A percentile compares a stretch with the other conserved stretches of the same genome.
These are phyloP conservation scores for Trissolcus brochymenae DNA, from an alignment of 2,888 invertebrate species.

Conservation along the genomic window DNA sequence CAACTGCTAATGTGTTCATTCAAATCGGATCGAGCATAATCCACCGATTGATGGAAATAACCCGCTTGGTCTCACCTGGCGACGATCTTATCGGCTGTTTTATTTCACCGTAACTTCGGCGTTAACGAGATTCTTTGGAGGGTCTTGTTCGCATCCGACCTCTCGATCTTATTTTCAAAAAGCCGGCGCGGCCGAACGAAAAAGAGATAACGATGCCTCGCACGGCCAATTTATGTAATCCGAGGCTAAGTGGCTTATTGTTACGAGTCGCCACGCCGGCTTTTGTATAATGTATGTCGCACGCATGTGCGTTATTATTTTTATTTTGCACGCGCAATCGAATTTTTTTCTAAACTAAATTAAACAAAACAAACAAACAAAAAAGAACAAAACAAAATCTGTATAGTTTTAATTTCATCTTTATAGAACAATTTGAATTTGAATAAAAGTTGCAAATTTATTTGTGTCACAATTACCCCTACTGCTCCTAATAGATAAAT, in stretches of 20 bases:
- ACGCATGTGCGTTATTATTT: conserved; percentile 15
- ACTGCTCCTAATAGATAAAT: too few relatives aligned
- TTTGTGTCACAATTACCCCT: too few relatives aligned
- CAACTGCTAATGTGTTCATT: conserved; percentile 43
- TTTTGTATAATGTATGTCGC: conserved; percentile 59
- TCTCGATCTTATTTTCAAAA: conserved; percentile 16
- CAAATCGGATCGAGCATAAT: conserved; percentile 29
- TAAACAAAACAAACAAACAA: too few relatives aligned
- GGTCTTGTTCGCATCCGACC: conserved; percentile 3
- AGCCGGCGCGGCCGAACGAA: conserved; percentile 20
- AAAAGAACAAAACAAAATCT: too few relatives aligned
- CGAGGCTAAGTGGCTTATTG: conserved; percentile 64
- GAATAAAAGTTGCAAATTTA: too few relatives aligned
- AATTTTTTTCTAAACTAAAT: too few relatives aligned
- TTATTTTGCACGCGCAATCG: conserved; percentile 3
- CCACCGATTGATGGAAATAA: conserved; percentile 36
- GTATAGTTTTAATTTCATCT: too few relatives aligned
- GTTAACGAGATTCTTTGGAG: conserved; percentile 34
- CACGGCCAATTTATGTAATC: conserved; percentile 63
- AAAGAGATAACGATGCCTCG: conserved; percentile 40
- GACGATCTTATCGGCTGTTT: conserved; percentile 34
- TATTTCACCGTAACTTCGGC: conserved; percentile 38
- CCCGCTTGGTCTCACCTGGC: conserved; percentile 29
- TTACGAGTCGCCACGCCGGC: conserved; percentile 49
- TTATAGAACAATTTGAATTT: too few relatives aligned